Conservation (phyloP, 2,113 vertebrate genomes). For the Spea bombifrons region DNA sequence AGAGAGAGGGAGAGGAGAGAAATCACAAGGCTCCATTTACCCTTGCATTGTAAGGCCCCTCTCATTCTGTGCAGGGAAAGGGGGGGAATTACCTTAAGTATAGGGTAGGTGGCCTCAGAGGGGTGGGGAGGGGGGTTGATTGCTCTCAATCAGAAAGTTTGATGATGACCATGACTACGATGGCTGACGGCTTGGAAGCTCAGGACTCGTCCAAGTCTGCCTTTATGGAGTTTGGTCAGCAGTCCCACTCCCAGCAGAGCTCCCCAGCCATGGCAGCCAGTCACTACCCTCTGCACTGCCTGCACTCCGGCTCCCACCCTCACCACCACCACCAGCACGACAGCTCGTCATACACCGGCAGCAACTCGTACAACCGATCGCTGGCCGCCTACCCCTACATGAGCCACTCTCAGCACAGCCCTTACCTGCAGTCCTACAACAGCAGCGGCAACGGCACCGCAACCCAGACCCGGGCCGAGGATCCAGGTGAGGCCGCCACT, state of each 20-base stretch:
- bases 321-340: conserved; percentile 89
- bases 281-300: conserved; percentile 94
- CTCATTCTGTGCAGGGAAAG: conserved; percentile 54
- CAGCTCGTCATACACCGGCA: conserved; percentile 81
- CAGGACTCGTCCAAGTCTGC: conserved; percentile 98
- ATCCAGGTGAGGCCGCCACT: conserved; percentile 82
- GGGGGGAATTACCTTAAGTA: conserved; percentile 54
- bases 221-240: conserved; percentile 69
- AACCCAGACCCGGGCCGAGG: conserved; percentile 86
- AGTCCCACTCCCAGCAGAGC: conserved; percentile 76
- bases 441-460: conserved; percentile 65
- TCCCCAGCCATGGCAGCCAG: conserved; percentile 87
- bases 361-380: conserved; percentile 84
- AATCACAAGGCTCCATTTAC: conserved; percentile 48
- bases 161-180: conserved; percentile 99
- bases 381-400: conserved; percentile 91
- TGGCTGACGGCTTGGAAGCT: conserved; percentile 98
- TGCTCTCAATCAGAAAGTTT: conserved; percentile 86
- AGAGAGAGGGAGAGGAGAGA: conserved; percentile 59
- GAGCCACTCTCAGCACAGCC: conserved; percentile 85
- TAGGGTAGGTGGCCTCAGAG: conserved; percentile 47
- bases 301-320: conserved; percentile 83
- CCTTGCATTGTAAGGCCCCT: conserved; percentile 53
- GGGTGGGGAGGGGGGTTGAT: conserved; percentile 67
- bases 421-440: conserved; percentile 94